These are phyloP conservation scores for Vesta saturnalis DNA, from an alignment of 2,888 invertebrate genomes.

Conservation along the genomic window DNA sequence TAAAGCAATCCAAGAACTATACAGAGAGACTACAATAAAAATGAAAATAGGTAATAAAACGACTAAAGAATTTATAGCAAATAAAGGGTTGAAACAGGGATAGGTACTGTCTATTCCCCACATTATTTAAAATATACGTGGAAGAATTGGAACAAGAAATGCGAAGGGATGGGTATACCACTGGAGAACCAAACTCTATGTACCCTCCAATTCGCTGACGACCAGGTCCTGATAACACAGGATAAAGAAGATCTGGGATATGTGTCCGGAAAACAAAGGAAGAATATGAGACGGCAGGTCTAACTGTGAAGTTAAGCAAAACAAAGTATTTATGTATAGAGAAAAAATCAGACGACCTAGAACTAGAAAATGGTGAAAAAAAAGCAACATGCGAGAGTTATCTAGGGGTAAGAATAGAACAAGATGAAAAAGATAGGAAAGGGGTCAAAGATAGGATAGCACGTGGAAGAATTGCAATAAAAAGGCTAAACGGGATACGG, in stretches of 20 bases:
- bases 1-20: neutral
- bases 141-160: neutral
- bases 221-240: neutral
- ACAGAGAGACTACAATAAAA: neutral
- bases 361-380: neutral
- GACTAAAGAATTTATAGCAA: neutral
- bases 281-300: neutral
- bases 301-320: no score
- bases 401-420: neutral
- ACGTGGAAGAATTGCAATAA: neutral
- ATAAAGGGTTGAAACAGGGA: neutral
- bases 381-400: neutral
- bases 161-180: neutral
- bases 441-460: neutral
- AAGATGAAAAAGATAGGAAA: neutral
- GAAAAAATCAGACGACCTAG: neutral
- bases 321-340: neutral
- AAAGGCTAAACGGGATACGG: neutral
- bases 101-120: neutral
- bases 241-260: neutral
- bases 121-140: neutral
- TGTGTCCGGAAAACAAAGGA: neutral
- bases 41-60: neutral
- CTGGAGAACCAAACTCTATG: neutral
- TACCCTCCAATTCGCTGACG: neutral